Evolutionary conservation across 2,113 vertebrate genomes (phyloP).

Genomic region (Coturnix japonica): DNA sequence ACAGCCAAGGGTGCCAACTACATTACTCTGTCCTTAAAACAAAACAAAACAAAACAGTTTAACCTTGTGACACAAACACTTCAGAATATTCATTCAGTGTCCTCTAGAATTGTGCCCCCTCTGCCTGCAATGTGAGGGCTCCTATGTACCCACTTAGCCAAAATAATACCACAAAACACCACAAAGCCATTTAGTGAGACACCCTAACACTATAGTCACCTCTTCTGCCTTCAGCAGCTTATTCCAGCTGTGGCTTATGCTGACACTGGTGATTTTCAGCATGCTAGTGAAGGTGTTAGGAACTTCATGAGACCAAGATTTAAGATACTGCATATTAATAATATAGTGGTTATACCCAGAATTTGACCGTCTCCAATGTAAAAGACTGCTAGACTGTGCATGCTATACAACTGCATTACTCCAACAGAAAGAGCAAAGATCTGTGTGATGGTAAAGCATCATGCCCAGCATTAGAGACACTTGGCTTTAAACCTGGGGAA

Average conservation of each 20-base stretch:
- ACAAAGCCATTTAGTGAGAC: neutral
- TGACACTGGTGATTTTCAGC: neutral
- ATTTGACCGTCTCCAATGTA: neutral
- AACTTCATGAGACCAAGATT: neutral
- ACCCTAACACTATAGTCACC: neutral
- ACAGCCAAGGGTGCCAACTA: neutral
- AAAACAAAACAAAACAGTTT: neutral
- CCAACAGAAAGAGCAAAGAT: neutral
- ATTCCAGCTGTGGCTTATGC: neutral
- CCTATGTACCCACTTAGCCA: neutral
- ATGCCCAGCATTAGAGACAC: neutral
- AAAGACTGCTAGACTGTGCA: neutral
- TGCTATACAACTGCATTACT: neutral
- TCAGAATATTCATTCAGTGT: neutral
- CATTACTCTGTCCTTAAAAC: neutral
- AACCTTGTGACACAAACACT: neutral
- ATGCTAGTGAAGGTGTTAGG: neutral
- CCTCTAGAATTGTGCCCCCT: neutral
- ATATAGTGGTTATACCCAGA: neutral
- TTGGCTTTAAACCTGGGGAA: conserved; percentile 8
- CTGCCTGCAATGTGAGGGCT: neutral
- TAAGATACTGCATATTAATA: fast-evolving
- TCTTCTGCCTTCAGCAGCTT: fast-evolving
- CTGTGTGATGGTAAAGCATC: conserved; percentile 5
- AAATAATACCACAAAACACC: neutral